Base-by-base conservation (phyloP, 2,888 invertebrate species). In the Lypha dubia region DNA sequence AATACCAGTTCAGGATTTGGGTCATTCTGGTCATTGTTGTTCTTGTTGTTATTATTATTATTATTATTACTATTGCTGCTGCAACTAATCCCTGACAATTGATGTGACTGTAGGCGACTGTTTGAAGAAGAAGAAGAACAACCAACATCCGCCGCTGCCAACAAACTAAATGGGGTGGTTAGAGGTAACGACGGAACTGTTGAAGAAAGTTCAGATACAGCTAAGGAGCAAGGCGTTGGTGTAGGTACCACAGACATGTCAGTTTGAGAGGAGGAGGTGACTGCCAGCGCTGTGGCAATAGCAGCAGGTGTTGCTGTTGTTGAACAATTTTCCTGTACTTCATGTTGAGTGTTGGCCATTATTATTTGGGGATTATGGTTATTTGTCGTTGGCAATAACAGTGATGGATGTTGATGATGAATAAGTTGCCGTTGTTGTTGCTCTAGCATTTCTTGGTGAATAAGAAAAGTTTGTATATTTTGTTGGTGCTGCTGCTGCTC, bases 1-100 rank as follows among this genome's bases (percentile, higher is more conserved):
- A 97, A 93, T 74, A 97, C 94, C 87, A 97, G 96, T 90, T 97
- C 97, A 24, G 97, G 96, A 91, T 96, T 96, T 83, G 96, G 96
- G 89, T 95, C 93, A 88, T 94, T 90, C 70, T 90, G 90, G 87
- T 89, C 89, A 87, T 62, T 76, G 71, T 28, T 68, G 56, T 58
- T 74, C 24, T 70, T 83, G 24, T 41, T 80, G 24, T 53, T 67
- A 28, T 32, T 75, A 32, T 46, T 79, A 46, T 46, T 80, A 35
- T 53, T 60, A 46, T 35, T 71, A 56, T 71, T 65, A 46, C 56
- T 73, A 73, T 71, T 71, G 68, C 56, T 68, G 75, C 82, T 86
- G 65, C 63, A 79, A 62, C 79, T 83, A 83, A 83, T 83, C 83
- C 79, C 74, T 46, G 77, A 77, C 73, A 81, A 46, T 56, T 81